Evolutionary conservation across 2,113 vertebrate species (phyloP), one percentile per base, ranked within the genome.

Genomic region (Phylloscopus whistleri): DNA sequence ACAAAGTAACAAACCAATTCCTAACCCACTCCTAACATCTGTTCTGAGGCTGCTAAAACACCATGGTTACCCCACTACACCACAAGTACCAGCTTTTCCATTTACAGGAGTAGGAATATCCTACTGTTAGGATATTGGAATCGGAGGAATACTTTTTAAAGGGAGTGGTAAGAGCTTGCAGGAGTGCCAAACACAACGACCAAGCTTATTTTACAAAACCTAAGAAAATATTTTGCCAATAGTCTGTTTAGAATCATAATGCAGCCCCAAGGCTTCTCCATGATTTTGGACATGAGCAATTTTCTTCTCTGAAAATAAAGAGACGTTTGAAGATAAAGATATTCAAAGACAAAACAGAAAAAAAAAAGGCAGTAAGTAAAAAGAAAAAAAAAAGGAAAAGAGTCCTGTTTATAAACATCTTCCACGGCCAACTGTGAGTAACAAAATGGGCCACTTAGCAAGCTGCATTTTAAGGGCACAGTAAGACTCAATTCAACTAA

Each of bases 341-440:
- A 26, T n/a, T 60, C 41, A 44, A 27, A 14, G 18, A 35, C 21
- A 79, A 62, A 62, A 66, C 1, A 74, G 5, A 3, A 35, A 33
- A 84, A 82, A 58, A 74, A 39, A 7, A n/a, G n/a, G 6, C 2
- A 68, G 4, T 30, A 46, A 49, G 14, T 5, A 8, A 33, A 55
- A 44, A 28, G 7, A 17, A 11, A 22, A 17, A 28, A 12, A 1
- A 13, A 8, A 10, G 2, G 1, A 2, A 4, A 9, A 4, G 30
- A 33, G 2, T 17, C 3, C n/a, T 53, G 18, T 33, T 79, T 46
- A 83, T 33, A 85, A 80, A 53, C 6, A 51, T 31, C 24, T 86
- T 86, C 35, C n/a, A 69, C 28, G 91, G 51, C 8, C 35, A 86
- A 80, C 17, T 53, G 7, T 43, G 20, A 82, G 24, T 23, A 84